Evolutionary conservation across 2,797 vertebrate genomes (phyloP).

Genomic region (Coregonus sp.): DNA sequence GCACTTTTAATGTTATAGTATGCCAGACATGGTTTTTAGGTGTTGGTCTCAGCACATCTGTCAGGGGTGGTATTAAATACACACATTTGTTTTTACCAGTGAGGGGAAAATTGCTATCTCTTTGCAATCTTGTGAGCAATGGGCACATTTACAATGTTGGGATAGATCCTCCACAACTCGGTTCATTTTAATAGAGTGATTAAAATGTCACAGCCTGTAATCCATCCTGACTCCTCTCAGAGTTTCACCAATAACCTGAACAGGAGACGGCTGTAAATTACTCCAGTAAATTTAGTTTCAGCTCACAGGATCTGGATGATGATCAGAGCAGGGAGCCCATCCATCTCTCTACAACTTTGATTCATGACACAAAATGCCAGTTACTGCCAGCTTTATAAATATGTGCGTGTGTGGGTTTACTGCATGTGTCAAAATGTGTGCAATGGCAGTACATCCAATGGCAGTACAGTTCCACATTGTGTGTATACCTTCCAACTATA

Average conservation of each 20-base stretch:
- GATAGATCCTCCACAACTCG: constrained; percentile 54
- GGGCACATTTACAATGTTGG: constrained; percentile 50
- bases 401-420: no score
- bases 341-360: constrained; percentile 34
- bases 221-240: constrained; percentile 55
- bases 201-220: constrained; percentile 73
- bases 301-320: constrained; percentile 43
- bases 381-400: not conserved
- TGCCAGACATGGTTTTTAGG: not conserved
- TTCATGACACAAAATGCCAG: constrained; percentile 55
- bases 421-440: not conserved
- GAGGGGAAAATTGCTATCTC: not conserved
- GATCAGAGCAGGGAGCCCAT: constrained; percentile 37
- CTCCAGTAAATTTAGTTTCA: constrained; percentile 46
- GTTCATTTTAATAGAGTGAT: constrained; percentile 61
- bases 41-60: not conserved
- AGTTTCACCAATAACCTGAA: constrained; percentile 54
- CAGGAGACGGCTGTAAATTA: constrained; percentile 61
- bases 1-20: not conserved
- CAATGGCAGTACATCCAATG: not conserved
- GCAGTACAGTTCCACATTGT: not conserved
- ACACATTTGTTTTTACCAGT: constrained; percentile 7
- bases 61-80: not conserved
- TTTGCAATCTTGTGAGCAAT: constrained; percentile 16
- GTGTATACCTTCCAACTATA: not conserved